phyloP scores from a whole-genome alignment of 2,888 invertebrate genomes.

The Ommatoiulus sabulosus region DNA sequence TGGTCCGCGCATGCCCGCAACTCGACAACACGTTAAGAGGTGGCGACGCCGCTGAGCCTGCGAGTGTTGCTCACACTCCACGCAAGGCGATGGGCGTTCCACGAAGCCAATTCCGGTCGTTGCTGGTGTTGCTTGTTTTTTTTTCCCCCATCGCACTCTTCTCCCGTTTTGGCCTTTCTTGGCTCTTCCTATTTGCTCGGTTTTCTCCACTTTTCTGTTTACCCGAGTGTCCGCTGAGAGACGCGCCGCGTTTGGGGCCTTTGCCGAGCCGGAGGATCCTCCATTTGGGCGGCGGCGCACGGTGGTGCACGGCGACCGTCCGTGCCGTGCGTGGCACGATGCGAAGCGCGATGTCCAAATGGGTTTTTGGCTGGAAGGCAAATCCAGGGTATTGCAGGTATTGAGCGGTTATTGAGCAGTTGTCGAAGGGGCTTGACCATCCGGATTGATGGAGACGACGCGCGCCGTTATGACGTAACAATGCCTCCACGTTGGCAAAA shows the following conservation, averaged over 20 bases:
- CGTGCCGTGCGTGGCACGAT: background rate
- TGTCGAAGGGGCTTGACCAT: background rate
- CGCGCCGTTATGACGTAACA: background rate
- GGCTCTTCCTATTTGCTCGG: background rate
- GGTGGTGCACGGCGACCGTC: background rate
- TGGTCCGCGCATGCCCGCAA: constrained; percentile 47
- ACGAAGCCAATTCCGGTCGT: background rate
- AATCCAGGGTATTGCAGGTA: background rate
- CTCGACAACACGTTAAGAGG: background rate
- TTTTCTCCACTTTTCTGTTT: background rate
- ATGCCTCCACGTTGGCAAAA: no score
- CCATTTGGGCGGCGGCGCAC: background rate
- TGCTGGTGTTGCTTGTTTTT: background rate
- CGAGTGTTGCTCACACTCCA: background rate
- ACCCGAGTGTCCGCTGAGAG: constrained; percentile 20
- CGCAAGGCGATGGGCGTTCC: constrained; percentile 5
- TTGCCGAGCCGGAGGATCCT: background rate
- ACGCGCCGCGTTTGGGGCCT: background rate
- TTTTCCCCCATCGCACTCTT: background rate
- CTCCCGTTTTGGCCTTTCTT: constrained; percentile 28
- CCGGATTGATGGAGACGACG: background rate
- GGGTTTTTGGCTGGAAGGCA: background rate
- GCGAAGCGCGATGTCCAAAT: background rate
- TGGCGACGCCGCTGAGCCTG: background rate
- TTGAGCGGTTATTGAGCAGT: background rate